Evolutionary conservation across 2,113 vertebrate species (phyloP), one percentile per base, ranked within the genome.

Genomic region (Pantherophis guttatus): DNA sequence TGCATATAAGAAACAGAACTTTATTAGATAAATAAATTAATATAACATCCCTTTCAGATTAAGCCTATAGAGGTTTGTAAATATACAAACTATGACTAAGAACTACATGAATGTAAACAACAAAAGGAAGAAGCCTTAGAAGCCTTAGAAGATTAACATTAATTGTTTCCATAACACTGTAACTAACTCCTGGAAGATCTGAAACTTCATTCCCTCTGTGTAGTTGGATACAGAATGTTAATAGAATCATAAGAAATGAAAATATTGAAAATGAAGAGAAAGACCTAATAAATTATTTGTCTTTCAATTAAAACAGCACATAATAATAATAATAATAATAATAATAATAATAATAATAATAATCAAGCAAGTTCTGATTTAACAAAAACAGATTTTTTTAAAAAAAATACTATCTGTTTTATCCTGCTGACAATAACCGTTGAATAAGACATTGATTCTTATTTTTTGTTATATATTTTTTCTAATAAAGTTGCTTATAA

Each of bases 21-120:
- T 54, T 95, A 89, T 92, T 3, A 55, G 87, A 93, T 94, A 92
- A 97, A 94, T 93, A 92, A 93, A 94, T 94, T 90, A 92, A 95
- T 95, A 95, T 93, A 89, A 93, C 10, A 65, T 94, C 94, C 91
- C 88, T 90, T 94, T 95, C 75, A 95, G 92, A 95, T 94, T 89
- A 97, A 96, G 90, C 62, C 70, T 95, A 33, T 90, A 94, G 86
- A 90, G 95, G 95, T 39, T 19, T 95, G 93, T 70, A 92, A 95
- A 93, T 54, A 70, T 62, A 88, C 58, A 7, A 94, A 91, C 58
- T 93, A 92, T 91, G 55, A 23, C 13, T 93, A 58, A 93, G 10
- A 53, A 24, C 2, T 75, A 94, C 26, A 90, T 87, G 89, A 65
- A 93, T 89, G 81, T 86, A 13, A 29, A 5, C 23, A 94, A 91